Base-by-base conservation (phyloP, 92 coral and sea anemone species). In the Bergia puertoricense region DNA sequence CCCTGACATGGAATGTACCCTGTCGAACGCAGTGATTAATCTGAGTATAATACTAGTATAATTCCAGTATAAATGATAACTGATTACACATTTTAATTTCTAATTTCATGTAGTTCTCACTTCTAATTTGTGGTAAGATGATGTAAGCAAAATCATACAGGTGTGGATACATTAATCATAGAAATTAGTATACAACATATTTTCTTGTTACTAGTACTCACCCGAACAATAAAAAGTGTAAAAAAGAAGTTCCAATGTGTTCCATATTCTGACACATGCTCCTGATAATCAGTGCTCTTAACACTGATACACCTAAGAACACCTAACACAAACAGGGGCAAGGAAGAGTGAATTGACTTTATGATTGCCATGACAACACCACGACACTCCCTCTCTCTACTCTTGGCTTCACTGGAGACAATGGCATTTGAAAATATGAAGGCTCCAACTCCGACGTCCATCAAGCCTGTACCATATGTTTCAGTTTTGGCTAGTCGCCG, bases 361-460 rank as follows among this genome's bases (percentile, higher is more conserved):
- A 94, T 4, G 7, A 85, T 65, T 15, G 87, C 81, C 41, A 69
- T 80, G 37, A 87, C 54, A 77, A 90, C 77, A 51, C 89, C 57
- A 9, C 54, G 50, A 67, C 50, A 16, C 56, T 43, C 9, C 66
- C 68, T 79, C 6, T 65, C 41, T 54, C 67, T 77, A 65, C 92
- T 89, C 72, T 96, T 95, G 65, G 99, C 98, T 46, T 97, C 99
- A 10, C 81, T 95, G 23, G 97, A 94, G 36, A 97, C 99, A 43
- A 97, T 88, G 57, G 99, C 96, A 92, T 97, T 95, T 6, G 99
- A 96, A 90, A 97, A 76, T 48, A 95, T 78, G 78, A 95, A 97
- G 10, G 98, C 94, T n/a, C 99, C 99, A 56, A 97, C 99, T 45
- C 99, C 99, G 68, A 93, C 90, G 77, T 97, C 99, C 99, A 97